phyloP scores from a whole-genome alignment of 2,113 vertebrate genomes.

The Sinocyclocheilus anophthalmus region DNA sequence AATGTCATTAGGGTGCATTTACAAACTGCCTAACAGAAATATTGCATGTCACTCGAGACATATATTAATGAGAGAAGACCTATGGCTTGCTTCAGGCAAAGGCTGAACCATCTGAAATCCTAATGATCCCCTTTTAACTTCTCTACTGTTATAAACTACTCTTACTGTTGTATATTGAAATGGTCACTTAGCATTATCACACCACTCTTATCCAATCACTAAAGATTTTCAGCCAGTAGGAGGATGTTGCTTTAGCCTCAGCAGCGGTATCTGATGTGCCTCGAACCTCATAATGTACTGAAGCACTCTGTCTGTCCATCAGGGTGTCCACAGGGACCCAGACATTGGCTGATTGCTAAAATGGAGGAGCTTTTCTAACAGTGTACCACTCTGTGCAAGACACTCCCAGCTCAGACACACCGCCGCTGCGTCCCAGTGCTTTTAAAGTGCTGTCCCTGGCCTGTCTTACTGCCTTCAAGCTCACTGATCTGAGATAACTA shows the following conservation, averaged over 20 bases:
- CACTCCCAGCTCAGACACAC: conserved; percentile 13
- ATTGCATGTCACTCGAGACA: conserved; percentile 45
- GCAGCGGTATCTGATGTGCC: conserved; percentile 45
- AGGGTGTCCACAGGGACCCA: conserved; percentile 25
- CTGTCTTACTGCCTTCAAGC: conserved; percentile 39
- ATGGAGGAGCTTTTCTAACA: conserved; percentile 38
- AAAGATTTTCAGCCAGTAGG: conserved; percentile 22
- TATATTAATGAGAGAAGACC: conserved; percentile 18
- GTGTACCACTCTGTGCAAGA: background rate
- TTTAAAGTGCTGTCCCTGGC: conserved; percentile 39
- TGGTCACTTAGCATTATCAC: conserved; percentile 26
- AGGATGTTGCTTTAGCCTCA: conserved; percentile 9
- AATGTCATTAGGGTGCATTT: conserved; percentile 56
- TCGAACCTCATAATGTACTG: conserved; percentile 50
- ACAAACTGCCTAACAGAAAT: conserved; percentile 43
- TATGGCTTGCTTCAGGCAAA: conserved; percentile 21
- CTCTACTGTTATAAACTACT: background rate
- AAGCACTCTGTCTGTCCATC: conserved; percentile 37
- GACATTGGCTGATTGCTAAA: conserved; percentile 2
- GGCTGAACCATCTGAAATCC: conserved; percentile 22
- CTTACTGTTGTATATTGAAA: conserved; percentile 27
- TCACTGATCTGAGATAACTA: conserved; percentile 49
- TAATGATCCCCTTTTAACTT: conserved; percentile 3
- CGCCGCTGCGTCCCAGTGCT: conserved; percentile 26
- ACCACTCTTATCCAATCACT: conserved; percentile 29